Evolutionary conservation across 2,113 vertebrate species (phyloP).

Genomic region (Oenanthe oenanthe): DNA sequence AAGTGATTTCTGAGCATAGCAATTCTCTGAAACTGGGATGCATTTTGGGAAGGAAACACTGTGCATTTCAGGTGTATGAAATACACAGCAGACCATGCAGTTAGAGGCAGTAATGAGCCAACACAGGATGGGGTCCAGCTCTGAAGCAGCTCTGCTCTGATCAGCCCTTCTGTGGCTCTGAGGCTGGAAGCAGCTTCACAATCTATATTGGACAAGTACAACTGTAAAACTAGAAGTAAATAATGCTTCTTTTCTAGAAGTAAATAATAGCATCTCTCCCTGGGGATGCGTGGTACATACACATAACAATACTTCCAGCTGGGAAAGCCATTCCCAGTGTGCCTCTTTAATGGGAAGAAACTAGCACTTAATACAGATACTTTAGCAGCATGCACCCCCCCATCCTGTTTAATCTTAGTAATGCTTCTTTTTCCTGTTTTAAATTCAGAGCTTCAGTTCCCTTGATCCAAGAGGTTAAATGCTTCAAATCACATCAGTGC

Average conservation of each 20-base stretch:
- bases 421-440: not conserved
- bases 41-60: not conserved
- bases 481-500: slow-evolving; percentile 31
- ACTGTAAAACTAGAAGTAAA: slow-evolving; percentile 43
- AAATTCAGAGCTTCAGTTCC: slow-evolving; percentile 33
- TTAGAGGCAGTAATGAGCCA: not conserved
- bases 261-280: slow-evolving; percentile 21
- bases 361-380: not conserved
- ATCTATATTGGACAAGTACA: not conserved
- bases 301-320: not conserved
- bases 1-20: not conserved
- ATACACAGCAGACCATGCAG: not conserved
- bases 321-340: not conserved
- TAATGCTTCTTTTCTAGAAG: not conserved
- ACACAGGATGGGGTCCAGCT: not conserved
- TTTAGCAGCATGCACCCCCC: not conserved
- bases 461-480: slow-evolving; percentile 49
- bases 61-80: not conserved
- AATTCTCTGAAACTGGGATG: not conserved
- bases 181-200: not conserved
- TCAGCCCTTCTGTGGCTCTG: not conserved
- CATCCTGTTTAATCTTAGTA: not conserved
- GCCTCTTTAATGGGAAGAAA: slow-evolving; percentile 17
- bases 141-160: not conserved
- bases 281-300: not conserved